Evolutionary conservation across 2,888 invertebrate species (phyloP), one percentile per base, ranked within the genome.

Genomic region (Enoplolaimus lenunculus): DNA sequence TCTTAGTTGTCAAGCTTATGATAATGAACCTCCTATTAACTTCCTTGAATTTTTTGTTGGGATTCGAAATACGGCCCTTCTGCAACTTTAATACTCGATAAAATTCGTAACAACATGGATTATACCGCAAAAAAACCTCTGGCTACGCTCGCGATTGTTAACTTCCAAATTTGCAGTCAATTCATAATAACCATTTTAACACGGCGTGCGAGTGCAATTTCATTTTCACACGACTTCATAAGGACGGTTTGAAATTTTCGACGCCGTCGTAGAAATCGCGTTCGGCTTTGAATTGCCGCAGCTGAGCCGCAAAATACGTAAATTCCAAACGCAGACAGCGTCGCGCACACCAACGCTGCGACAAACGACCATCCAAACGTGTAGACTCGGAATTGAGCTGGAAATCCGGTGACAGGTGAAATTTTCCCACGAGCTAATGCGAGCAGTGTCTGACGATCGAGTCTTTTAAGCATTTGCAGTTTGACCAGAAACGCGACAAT

Each of bases 361-460:
- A 30, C 70, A 29, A 68, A 68, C 34, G 70, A 70, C 70, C 70
- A 70, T n/a, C 70, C 70, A 2, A 70, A 33, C 33, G 30, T 29
- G 26, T 62, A 57, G n/a, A 28, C 3, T 57, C 68, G 45, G 30
- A 13, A 29, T n/a, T 13, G n/a, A 7, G 45, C 59, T 21, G 57
- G 26, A 3, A 62, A 68, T 21, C 57, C 30, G 13, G 34, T 57
- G 13, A 7, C 29, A 26, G n/a, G 13, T 26, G 59, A 30, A 2
- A 68, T 2, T 7, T 62, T 21, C 7, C 45, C 45, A 21, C 21
- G 7, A 21, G 7, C 7, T 7, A 45, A 13, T 45, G 7, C 21
- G 7, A 13, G 7, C 7, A 45, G 7, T 45, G 45, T 45, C 21
- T 45, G 45, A 2, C 33, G 30, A 21, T 66, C n/a, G 33, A 66